phyloP scores from a whole-genome alignment of 2,113 vertebrate species.

The Dolichallabes microphthalmus region DNA sequence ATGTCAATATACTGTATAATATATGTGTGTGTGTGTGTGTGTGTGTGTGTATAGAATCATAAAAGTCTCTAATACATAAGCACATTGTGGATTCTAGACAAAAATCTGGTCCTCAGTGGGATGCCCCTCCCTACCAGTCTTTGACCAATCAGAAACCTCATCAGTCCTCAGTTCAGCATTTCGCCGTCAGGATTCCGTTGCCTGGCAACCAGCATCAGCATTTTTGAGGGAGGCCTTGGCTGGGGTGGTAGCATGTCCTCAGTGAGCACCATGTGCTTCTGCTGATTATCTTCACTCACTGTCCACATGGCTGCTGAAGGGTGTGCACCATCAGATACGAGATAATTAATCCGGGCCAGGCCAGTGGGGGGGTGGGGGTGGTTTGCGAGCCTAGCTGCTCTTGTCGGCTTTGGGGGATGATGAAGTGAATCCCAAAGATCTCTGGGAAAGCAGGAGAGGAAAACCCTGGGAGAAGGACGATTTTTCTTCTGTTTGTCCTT shows the following conservation, averaged over 20 bases:
- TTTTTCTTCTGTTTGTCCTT: constrained; percentile 5
- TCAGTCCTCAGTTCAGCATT: constrained; percentile 67
- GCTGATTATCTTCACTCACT: constrained; percentile 70
- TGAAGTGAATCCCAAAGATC: constrained; percentile 73
- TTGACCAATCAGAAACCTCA: constrained; percentile 67
- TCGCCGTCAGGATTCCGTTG: constrained; percentile 71
- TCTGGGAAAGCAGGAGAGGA: constrained; percentile 47
- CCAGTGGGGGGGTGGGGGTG: constrained; percentile 18
- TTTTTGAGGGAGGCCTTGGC: constrained; percentile 62
- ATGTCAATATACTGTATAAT: neutral
- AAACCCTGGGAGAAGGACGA: neutral
- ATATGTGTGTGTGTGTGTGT: neutral
- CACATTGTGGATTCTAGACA: neutral
- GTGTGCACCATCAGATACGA: constrained; percentile 74
- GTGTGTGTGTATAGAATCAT: neutral
- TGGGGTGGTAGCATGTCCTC: constrained; percentile 62
- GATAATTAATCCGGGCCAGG: constrained; percentile 64
- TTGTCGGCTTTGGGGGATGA: constrained; percentile 74
- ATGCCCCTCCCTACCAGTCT: constrained; percentile 6
- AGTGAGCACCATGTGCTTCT: constrained; percentile 73
- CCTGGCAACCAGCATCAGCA: constrained; percentile 70
- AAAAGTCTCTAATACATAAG: neutral
- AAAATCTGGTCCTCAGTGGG: neutral
- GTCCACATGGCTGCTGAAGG: constrained; percentile 60
- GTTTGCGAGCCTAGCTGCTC: constrained; percentile 62